A percentile compares a stretch with the other conserved stretches of the same genome.
These are phyloP conservation scores for Amia ocellicauda DNA, from an alignment of 2,113 vertebrate genomes.

Conservation along the genomic window DNA sequence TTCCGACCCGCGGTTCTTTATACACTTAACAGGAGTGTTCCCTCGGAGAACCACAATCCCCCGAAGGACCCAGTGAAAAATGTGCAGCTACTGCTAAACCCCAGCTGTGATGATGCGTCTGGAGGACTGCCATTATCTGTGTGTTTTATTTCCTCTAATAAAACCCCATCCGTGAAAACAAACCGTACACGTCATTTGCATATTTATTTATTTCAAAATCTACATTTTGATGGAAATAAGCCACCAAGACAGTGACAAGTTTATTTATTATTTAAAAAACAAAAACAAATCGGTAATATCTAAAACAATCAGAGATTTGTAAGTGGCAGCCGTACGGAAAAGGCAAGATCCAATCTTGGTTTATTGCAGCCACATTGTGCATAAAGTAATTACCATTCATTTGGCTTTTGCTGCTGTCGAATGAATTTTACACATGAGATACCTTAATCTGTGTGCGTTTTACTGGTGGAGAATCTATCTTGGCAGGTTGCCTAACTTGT, in stretches of 20 bases:
- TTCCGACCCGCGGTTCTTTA: background rate
- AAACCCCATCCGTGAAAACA: too few species aligned
- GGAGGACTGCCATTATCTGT: background rate
- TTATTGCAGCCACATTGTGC: constrained; percentile 77
- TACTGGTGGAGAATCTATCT: constrained; percentile 75
- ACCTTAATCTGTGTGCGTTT: constrained; percentile 81
- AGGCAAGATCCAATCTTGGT: constrained; percentile 78
- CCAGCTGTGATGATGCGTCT: background rate
- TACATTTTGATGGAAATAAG: too few species aligned
- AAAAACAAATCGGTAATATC: too few species aligned
- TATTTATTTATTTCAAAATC: background rate
- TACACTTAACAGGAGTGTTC: too few species aligned
- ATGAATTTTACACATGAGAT: constrained; percentile 82
- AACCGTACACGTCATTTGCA: too few species aligned
- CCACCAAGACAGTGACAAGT: too few species aligned
- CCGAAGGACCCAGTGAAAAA: background rate
- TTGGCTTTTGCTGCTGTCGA: constrained; percentile 78
- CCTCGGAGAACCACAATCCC: background rate
- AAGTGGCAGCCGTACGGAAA: constrained; percentile 51
- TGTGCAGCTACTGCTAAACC: background rate
- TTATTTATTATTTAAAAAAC: too few species aligned
- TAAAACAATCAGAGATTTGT: too few species aligned
- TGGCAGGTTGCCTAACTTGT: constrained; percentile 68
- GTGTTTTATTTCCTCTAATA: background rate
- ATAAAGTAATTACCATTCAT: constrained; percentile 82